phyloP scores from a whole-genome alignment of 1,140 invertebrate species.

The Metopolophium dirhodum region DNA sequence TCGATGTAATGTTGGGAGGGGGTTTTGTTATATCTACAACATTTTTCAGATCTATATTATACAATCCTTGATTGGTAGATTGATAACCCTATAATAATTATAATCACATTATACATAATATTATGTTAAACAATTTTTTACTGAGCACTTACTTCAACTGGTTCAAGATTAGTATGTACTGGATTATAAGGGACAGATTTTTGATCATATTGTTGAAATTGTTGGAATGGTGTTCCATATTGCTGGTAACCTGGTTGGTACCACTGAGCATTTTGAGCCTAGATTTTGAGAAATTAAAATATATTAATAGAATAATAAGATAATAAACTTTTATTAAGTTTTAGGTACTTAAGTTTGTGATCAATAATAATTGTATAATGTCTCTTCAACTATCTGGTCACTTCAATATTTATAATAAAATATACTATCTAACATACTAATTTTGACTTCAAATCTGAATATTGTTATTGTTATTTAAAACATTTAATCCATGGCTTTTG shows the following conservation, averaged over 20 bases:
- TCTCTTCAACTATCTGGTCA: not conserved
- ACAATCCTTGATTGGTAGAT: conserved; percentile 47
- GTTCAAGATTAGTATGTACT: conserved; percentile 34
- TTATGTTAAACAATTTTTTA: not conserved
- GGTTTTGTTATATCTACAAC: conserved; percentile 52
- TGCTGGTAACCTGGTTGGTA: conserved; percentile 45
- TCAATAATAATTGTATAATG: not conserved
- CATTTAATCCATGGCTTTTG: not conserved
- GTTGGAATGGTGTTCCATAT: conserved; percentile 47
- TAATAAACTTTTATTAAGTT: not conserved
- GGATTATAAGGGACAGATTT: not conserved
- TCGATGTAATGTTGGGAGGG: conserved; percentile 34
- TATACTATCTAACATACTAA: not conserved
- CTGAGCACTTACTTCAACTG: conserved; percentile 15
- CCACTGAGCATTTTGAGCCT: conserved; percentile 52
- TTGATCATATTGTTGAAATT: conserved; percentile 52
- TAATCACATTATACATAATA: not conserved
- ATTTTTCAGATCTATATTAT: conserved; percentile 45
- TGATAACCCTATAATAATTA: conserved; percentile 43
- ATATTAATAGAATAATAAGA: not conserved
- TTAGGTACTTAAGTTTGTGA: not conserved
- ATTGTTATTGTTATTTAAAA: not conserved
- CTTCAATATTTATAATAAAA: not conserved
- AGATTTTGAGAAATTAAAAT: not conserved
- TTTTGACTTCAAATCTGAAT: not conserved